Conservation (phyloP, 92 coral and sea anemone genomes). For the Virgularia gustaviana region DNA sequence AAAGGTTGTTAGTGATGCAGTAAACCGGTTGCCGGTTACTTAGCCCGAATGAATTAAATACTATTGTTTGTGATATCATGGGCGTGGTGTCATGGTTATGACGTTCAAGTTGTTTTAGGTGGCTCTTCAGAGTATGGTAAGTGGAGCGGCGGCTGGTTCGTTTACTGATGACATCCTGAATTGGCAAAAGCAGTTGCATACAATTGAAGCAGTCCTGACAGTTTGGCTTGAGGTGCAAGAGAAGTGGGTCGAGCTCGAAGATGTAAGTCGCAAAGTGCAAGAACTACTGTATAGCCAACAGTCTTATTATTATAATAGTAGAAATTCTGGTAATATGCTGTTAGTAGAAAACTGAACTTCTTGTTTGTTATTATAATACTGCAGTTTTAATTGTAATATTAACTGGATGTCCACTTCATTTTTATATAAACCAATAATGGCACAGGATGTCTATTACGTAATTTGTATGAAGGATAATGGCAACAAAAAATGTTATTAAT, state of each 20-base stretch:
- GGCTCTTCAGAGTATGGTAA: conserved; percentile 91
- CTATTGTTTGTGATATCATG: too few relatives aligned
- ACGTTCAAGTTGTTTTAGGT: conserved; percentile 48
- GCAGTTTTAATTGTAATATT: too few relatives aligned
- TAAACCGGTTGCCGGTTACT: background rate
- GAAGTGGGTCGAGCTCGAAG: conserved; percentile 94
- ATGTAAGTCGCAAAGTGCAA: conserved; percentile 69
- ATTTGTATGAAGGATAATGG: too few relatives aligned
- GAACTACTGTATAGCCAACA: too few relatives aligned
- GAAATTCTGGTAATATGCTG: background rate
- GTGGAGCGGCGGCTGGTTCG: conserved; percentile 95
- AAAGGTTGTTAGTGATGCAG: too few relatives aligned
- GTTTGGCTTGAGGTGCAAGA: conserved; percentile 99
- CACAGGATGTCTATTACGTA: too few relatives aligned
- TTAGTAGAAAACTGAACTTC: background rate
- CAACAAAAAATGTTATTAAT: too few relatives aligned
- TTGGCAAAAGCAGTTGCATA: conserved; percentile 96
- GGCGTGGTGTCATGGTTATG: background rate
- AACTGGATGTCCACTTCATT: too few relatives aligned
- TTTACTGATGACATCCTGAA: conserved; percentile 93
- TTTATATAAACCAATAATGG: too few relatives aligned
- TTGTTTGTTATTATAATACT: too few relatives aligned
- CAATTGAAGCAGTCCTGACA: conserved; percentile 85
- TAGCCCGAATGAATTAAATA: background rate
- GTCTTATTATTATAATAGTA: too few relatives aligned